Percentiles rank a stretch among this genome's conserved stretches.
Conservation (phyloP, 2,888 invertebrate genomes). For the Ophion ventricosus region DNA sequence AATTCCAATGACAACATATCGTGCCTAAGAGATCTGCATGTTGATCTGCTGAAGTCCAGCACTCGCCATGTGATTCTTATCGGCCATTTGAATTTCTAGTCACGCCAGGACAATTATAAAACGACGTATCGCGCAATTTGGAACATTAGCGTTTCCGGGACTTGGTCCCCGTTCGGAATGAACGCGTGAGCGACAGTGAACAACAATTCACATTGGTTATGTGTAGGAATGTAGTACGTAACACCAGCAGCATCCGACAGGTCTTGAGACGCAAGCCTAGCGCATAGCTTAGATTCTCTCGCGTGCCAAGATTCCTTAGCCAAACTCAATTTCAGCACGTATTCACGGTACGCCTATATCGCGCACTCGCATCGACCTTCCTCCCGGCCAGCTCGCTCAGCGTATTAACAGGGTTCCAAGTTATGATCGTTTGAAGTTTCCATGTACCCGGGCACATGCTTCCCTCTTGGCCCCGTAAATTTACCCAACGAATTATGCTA, state of each 20-base stretch:
- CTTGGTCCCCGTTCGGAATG: constrained; percentile 39
- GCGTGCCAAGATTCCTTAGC: constrained; percentile 63
- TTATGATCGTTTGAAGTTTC: constrained; percentile 74
- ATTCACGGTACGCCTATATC: constrained; percentile 61
- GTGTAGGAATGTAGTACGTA: constrained; percentile 33
- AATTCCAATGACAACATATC: too few species aligned
- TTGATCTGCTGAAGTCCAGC: background rate
- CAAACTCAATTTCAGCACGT: constrained; percentile 69
- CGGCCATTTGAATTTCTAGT: constrained; percentile 23
- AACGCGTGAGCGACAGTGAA: constrained; percentile 50
- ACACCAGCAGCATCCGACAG: constrained; percentile 55
- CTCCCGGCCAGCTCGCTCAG: constrained; percentile 50
- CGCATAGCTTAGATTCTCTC: constrained; percentile 44
- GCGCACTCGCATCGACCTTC: constrained; percentile 57
- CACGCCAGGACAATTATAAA: constrained; percentile 28
- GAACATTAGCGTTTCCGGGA: constrained; percentile 22
- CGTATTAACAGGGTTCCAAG: constrained; percentile 72
- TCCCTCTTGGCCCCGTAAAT: constrained; percentile 63
- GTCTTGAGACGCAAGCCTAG: constrained; percentile 42
- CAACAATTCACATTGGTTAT: constrained; percentile 56
- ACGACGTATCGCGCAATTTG: constrained; percentile 2
- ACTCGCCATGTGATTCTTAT: background rate
- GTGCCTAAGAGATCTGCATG: background rate
- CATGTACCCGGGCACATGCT: constrained; percentile 65
- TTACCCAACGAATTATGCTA: constrained; percentile 71